Evolutionary conservation across 2,888 invertebrate genomes (phyloP).

Genomic region (Nomada lathburiana): DNA sequence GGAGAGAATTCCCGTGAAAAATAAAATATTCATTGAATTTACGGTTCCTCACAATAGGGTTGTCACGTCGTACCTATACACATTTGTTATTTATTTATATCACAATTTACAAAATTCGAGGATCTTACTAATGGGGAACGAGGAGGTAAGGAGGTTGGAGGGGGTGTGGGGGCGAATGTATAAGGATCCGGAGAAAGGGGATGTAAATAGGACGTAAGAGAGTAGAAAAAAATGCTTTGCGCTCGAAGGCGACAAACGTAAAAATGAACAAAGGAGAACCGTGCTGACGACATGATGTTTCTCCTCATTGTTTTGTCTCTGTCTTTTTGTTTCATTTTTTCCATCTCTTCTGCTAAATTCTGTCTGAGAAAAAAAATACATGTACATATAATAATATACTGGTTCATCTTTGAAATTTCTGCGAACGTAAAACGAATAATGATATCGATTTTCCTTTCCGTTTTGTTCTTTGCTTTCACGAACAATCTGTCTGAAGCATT

Average conservation of each 20-base stretch:
- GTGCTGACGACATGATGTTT: slow-evolving; percentile 59
- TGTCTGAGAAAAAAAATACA: slow-evolving; percentile 27
- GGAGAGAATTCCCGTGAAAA: slow-evolving; percentile 74
- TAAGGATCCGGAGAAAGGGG: slow-evolving; percentile 16
- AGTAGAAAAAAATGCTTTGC: slow-evolving; percentile 62
- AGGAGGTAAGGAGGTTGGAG: neutral
- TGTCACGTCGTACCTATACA: slow-evolving; percentile 80
- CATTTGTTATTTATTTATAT: slow-evolving; percentile 83
- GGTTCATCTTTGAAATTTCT: slow-evolving; percentile 18
- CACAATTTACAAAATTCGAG: slow-evolving; percentile 84
- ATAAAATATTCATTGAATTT: slow-evolving; percentile 79
- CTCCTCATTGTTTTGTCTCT: slow-evolving; percentile 59
- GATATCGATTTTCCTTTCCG: slow-evolving; percentile 4
- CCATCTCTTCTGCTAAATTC: slow-evolving; percentile 31
- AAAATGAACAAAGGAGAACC: slow-evolving; percentile 66
- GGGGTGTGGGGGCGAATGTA: neutral
- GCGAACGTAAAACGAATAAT: slow-evolving; percentile 33
- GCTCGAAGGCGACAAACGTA: slow-evolving; percentile 52
- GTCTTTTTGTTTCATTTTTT: slow-evolving; percentile 38
- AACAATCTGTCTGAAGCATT: slow-evolving; percentile 64
- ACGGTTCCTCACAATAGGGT: slow-evolving; percentile 74
- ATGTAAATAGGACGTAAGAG: slow-evolving; percentile 49
- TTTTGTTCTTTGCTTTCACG: slow-evolving; percentile 6
- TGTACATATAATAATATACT: slow-evolving; percentile 26
- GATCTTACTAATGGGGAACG: slow-evolving; percentile 43